Base-by-base conservation (phyloP, 2,888 invertebrate genomes). In the Venustoraphidia nigricollis region DNA sequence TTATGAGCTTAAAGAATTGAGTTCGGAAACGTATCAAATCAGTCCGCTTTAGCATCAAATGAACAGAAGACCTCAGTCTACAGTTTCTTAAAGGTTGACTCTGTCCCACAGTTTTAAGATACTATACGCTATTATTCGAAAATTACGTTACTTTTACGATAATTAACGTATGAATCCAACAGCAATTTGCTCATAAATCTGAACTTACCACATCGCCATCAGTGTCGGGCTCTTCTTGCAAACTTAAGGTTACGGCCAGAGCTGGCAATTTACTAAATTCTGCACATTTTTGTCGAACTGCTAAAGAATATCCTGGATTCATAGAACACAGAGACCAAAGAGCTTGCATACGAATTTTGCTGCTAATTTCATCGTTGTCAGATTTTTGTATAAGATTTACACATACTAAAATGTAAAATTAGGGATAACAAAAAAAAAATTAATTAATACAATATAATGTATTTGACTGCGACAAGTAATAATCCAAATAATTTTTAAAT, bases 211-310 rank as follows among this genome's bases (percentile, higher is more conserved):
- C 66, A 54, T 68, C 66, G 9, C 64, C 62, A n/a, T 60, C 60
- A 4, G 56, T 51, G 27, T 58, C 59, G 9, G 56, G 52, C 60
- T 77, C 75, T 48, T 61, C 62, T 56, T 76, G 83, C 35, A 94
- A 69, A 36, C 92, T 89, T 35, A 94, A 69, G 47, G 82, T 81
- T 10, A 94, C 81, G 50, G 91, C 85, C 47, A 94, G 69, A 0
- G 90, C 91, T 4, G 95, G 95, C 77, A 95, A 82, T 51, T 90
- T 77, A 56, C 92, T 85, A 46, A 88, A 74, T 60, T 93, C 88
- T 1, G 92, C 88, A 64, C 94, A 94, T 66, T 90, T 82, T 34
- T 88, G 80, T 52, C 94, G 71, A 1, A 94, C 82, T 36, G 83
- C 77, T 42, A 94, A 73, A 4, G 91, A 85, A 63, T 92, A 86